phyloP scores from a whole-genome alignment of 2,888 invertebrate species.

The Limnephilus lunatus region DNA sequence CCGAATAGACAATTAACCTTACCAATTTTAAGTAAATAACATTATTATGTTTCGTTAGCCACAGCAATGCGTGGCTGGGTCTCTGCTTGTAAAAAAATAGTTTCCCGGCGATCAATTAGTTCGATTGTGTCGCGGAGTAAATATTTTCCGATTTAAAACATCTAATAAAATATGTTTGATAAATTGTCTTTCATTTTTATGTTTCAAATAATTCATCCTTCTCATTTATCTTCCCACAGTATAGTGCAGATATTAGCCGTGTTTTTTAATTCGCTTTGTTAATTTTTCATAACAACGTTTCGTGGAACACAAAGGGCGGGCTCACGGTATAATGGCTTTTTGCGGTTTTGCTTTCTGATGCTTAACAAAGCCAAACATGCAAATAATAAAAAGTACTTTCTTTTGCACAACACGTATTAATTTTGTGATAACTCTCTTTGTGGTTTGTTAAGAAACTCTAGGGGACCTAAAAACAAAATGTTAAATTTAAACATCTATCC shows the following conservation, averaged over 20 bases:
- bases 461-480: background rate
- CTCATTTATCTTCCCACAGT: background rate
- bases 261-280: slow-evolving; percentile 45
- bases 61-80: too few relatives aligned
- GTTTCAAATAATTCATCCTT: background rate
- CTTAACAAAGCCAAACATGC: background rate
- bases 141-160: too few relatives aligned
- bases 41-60: too few relatives aligned
- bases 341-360: slow-evolving; percentile 6
- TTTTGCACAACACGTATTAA: background rate
- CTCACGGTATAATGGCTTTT: slow-evolving; percentile 28
- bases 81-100: too few relatives aligned
- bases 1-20: too few relatives aligned
- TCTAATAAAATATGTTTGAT: background rate
- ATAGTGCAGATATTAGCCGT: slow-evolving; percentile 24
- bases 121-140: too few relatives aligned
- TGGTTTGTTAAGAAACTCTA: background rate
- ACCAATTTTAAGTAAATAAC: too few relatives aligned
- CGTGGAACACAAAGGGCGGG: slow-evolving; percentile 13
- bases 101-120: too few relatives aligned
- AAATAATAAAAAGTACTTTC: slow-evolving; percentile 4
- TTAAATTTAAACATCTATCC: background rate
- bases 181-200: background rate
- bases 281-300: slow-evolving; percentile 43
- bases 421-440: background rate